Base-by-base conservation (phyloP, 2,888 invertebrate genomes). In the Cabera pusaria region DNA sequence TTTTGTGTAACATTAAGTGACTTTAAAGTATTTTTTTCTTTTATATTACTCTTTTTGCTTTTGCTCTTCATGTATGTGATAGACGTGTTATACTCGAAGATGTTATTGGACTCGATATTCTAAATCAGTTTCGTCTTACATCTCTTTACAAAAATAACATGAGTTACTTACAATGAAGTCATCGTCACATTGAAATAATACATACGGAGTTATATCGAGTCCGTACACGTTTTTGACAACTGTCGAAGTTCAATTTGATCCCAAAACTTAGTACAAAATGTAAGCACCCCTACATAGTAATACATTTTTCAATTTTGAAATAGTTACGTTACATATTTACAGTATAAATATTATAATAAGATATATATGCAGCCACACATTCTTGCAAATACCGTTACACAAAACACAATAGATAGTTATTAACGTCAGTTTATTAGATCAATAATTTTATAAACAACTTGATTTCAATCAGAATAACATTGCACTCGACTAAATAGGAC, bases 201-300 rank as follows among this genome's bases (percentile, higher is more conserved):
- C n/a, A n/a, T n/a, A 19, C n/a, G 1, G 7, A 14, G 6, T 18
- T 10, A n/a, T 35, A 26, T 41, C 52, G 49, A 49, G 36, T 43
- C 38, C 19, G n/a, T 20, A 19, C 24, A 22, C 23, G 36, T 18
- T 18, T 17, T 26, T 26, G 6, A 47, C 52, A 52, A 49, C 42
- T 57, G 49, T 56, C 59, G 31, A 58, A 59, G 54, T 57, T 64
- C 56, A 51, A 55, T 60, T 75, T 82, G 83, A 79, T 84, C 82
- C 85, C 84, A 81, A 35, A 76, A 77, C 72, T 59, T 67, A 76
- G 72, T 75, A 73, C 74, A 75, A 73, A 71, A 58, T 36, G 56
- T 54, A 19, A 33, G 21, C 38, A 10, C 37, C 16, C 34, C 6
- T 5, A 16, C 8, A 24, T 11, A 28, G 11, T 11, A 21, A 18